Evolutionary conservation across 2,797 vertebrate genomes (phyloP).

Genomic region (Sylvilagus floridanus): DNA sequence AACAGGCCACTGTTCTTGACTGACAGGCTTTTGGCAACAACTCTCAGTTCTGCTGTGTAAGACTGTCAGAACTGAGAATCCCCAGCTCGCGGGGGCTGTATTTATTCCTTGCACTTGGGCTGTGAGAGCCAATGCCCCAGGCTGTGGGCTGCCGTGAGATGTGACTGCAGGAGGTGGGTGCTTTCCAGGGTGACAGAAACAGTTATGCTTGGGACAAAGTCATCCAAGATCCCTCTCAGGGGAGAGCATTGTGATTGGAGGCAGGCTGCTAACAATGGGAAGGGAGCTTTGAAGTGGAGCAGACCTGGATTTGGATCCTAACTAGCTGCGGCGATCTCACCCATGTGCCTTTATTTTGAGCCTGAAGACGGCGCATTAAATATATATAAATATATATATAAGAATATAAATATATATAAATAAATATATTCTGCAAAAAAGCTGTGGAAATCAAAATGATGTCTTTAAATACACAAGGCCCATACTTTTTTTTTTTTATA

Average conservation of each 20-base stretch:
- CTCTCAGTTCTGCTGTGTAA: background rate
- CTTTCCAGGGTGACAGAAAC: slow-evolving; percentile 51
- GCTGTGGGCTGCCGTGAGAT: slow-evolving; percentile 14
- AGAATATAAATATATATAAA: too few relatives aligned
- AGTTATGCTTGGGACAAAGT: slow-evolving; percentile 51
- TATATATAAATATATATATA: too few relatives aligned
- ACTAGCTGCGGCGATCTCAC: background rate
- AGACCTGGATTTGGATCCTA: background rate
- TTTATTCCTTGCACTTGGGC: slow-evolving; percentile 30
- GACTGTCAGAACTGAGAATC: slow-evolving; percentile 39
- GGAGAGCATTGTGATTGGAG: slow-evolving; percentile 24
- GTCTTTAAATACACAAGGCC: slow-evolving; percentile 8
- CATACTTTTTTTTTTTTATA: background rate
- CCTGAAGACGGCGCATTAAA: background rate
- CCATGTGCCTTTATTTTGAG: background rate
- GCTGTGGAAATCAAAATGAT: slow-evolving; percentile 23
- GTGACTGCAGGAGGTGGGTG: background rate
- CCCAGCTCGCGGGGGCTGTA: background rate
- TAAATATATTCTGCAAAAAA: background rate
- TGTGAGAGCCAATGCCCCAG: slow-evolving; percentile 32
- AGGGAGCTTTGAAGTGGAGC: slow-evolving; percentile 35
- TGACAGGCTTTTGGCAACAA: slow-evolving; percentile 72
- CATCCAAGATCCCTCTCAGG: background rate
- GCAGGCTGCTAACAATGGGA: background rate
- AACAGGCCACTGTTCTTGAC: slow-evolving; percentile 74